Evolutionary conservation across 2,113 vertebrate genomes (phyloP).

Genomic region (Emydocephalus ijimae): DNA sequence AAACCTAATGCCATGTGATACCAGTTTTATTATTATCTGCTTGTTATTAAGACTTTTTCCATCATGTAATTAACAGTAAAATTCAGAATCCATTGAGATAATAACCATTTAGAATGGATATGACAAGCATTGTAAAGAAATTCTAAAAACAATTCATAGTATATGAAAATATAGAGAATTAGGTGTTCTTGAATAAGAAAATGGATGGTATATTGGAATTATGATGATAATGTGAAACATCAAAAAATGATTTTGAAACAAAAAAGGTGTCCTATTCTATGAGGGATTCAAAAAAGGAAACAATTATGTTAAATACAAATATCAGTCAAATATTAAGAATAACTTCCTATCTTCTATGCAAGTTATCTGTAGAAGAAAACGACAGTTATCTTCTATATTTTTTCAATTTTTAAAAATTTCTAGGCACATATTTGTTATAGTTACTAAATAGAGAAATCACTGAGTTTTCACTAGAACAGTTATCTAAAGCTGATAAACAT

Average conservation of each 20-base stretch:
- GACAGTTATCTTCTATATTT: background rate
- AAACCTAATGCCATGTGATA: background rate
- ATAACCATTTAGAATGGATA: background rate
- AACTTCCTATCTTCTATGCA: background rate
- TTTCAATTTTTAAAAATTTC: background rate
- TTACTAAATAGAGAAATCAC: background rate
- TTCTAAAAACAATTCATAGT: background rate
- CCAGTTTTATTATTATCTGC: background rate
- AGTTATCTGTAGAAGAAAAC: background rate
- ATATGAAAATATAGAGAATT: background rate
- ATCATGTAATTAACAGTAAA: background rate
- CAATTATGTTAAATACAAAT: background rate
- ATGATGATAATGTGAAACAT: background rate
- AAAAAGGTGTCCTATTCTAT: background rate
- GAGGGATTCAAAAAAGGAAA: background rate
- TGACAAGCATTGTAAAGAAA: background rate
- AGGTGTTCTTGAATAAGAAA: background rate
- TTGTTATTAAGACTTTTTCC: constrained; percentile 8
- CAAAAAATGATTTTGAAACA: background rate
- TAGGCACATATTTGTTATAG: background rate
- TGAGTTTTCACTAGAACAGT: background rate
- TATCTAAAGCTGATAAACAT: background rate
- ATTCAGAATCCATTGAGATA: background rate
- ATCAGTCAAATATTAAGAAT: background rate
- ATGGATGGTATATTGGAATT: background rate